phyloP scores from a whole-genome alignment of 1,140 invertebrate genomes.

The Zaprionus gabonicus region DNA sequence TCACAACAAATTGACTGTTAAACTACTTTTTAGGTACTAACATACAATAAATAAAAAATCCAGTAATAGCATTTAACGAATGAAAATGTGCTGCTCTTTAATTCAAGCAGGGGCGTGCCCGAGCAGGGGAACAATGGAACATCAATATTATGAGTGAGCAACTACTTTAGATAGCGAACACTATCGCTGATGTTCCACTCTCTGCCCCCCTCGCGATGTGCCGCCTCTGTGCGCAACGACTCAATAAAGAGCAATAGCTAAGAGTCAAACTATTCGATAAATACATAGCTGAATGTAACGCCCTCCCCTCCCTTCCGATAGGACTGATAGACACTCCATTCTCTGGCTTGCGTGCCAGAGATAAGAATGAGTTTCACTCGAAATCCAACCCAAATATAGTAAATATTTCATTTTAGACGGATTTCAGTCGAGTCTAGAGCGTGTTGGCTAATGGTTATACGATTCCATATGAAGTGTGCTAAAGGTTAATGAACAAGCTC shows the following conservation, averaged over 20 bases:
- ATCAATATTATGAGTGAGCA: neutral
- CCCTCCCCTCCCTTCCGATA: constrained; percentile 16
- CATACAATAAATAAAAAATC: constrained; percentile 30
- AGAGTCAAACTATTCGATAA: constrained; percentile 14
- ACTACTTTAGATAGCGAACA: neutral
- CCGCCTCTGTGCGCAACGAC: neutral
- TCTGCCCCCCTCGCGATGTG: neutral
- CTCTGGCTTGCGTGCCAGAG: constrained; percentile 11
- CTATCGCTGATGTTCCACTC: neutral
- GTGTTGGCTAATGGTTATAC: constrained; percentile 12
- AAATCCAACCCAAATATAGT: constrained; percentile 1
- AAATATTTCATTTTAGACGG: constrained; percentile 7
- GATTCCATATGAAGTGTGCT: neutral
- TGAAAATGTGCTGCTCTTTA: neutral
- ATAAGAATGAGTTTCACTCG: constrained; percentile 20
- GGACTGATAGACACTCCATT: neutral
- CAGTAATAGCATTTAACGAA: neutral
- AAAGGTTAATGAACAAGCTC: constrained; percentile 15
- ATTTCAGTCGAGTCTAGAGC: constrained; percentile 16
- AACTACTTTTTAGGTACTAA: constrained; percentile 13
- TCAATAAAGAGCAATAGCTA: constrained; percentile 24
- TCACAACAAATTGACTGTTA: constrained; percentile 39
- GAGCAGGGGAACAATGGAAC: neutral
- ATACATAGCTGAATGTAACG: neutral
- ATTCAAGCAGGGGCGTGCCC: neutral